A percentile compares a stretch with the other conserved stretches of the same genome.
Conservation (phyloP, 2,113 vertebrate species). For the Amblyornis subalaris region DNA sequence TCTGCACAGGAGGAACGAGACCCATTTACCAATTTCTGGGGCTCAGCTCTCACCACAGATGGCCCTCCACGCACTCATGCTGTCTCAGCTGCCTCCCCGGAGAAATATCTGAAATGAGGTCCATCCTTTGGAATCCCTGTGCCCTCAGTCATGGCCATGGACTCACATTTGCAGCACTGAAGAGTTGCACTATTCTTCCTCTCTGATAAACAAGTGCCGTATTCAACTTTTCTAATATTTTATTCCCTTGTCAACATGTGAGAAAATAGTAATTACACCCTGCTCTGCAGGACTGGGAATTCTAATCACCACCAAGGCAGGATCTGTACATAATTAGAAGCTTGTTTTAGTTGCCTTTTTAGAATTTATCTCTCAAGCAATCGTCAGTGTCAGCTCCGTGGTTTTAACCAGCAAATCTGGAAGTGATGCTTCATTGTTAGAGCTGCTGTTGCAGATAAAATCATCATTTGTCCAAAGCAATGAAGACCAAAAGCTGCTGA, state of each 20-base stretch:
- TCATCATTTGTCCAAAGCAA: background rate
- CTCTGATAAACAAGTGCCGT: background rate
- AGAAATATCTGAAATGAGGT: background rate
- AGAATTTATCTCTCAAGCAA: background rate
- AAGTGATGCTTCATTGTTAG: background rate
- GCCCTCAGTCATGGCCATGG: fast-evolving
- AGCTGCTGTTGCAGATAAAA: background rate
- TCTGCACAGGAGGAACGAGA: background rate
- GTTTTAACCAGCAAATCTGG: background rate
- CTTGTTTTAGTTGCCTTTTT: conserved; percentile 9
- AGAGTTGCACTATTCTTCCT: background rate
- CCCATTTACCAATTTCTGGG: background rate
- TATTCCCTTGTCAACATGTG: background rate
- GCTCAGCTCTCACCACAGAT: background rate
- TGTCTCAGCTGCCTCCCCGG: background rate
- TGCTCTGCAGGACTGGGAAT: conserved; percentile 32
- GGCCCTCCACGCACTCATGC: background rate
- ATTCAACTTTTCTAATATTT: background rate
- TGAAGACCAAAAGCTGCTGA: background rate
- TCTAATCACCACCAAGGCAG: conserved; percentile 44
- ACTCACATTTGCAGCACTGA: background rate
- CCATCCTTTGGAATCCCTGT: background rate
- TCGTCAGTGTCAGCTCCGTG: background rate
- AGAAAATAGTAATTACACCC: conserved; percentile 51
- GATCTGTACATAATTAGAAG: conserved; percentile 39